These are phyloP conservation scores for Aptenodytes forsteri DNA, from an alignment of 2,113 vertebrate genomes.

Conservation along the genomic window DNA sequence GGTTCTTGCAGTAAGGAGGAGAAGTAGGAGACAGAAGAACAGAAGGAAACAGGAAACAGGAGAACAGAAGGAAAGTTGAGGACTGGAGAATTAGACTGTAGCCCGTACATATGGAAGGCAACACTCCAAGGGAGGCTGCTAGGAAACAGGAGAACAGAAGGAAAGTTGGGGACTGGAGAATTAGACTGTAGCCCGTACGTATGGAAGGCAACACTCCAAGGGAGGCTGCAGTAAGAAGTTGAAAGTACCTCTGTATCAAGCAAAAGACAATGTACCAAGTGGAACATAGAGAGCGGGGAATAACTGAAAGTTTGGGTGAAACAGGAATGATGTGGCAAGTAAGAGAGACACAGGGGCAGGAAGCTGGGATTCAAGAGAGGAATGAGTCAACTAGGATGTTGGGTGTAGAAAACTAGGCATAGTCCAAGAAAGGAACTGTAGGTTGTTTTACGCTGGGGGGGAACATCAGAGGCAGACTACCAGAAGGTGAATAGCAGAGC, in stretches of 20 bases:
- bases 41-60: neutral
- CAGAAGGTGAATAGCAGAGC: neutral
- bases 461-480: neutral
- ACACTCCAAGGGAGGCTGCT: neutral
- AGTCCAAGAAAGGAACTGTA: neutral
- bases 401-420: neutral
- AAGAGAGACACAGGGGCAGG: neutral
- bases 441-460: neutral
- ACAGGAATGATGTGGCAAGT: neutral
- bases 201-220: neutral
- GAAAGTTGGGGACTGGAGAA: neutral
- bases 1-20: neutral
- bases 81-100: neutral
- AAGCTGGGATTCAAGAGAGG: neutral
- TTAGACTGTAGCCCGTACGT: neutral
- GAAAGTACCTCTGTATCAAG: neutral
- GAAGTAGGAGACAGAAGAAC: neutral
- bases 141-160: neutral
- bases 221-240: neutral
- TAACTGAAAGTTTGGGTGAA: neutral
- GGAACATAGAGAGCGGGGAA: neutral
- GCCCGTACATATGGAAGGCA: neutral
- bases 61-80: neutral
- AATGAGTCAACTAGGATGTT: neutral
- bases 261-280: neutral